phyloP scores from a whole-genome alignment of 2,888 invertebrate genomes.

The Mythimna lalbum region DNA sequence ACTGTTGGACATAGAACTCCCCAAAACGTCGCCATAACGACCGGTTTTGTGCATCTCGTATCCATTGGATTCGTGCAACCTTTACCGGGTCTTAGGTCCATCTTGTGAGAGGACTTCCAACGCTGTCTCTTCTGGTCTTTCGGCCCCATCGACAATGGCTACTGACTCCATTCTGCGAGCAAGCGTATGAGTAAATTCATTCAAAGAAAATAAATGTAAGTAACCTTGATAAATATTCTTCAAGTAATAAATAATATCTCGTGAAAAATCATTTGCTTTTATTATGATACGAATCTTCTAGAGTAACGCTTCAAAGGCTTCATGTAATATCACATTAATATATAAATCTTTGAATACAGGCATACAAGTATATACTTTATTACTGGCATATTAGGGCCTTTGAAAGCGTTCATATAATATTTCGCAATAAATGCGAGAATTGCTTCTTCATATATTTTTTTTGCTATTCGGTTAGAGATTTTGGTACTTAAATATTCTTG shows the following conservation, averaged over 20 bases:
- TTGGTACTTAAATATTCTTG: not conserved
- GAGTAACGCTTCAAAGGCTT: conserved; percentile 9
- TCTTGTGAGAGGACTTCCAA: too few relatives aligned
- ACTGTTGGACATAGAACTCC: too few relatives aligned
- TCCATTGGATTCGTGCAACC: too few relatives aligned
- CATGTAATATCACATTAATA: conserved; percentile 39
- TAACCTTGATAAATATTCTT: not conserved
- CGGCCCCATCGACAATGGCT: too few relatives aligned
- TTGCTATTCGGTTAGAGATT: conserved; percentile 1
- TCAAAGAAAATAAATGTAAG: not conserved
- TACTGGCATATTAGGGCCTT: conserved; percentile 20
- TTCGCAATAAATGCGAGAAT: conserved; percentile 1
- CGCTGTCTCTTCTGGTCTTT: too few relatives aligned
- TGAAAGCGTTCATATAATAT: not conserved
- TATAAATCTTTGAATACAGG: conserved; percentile 23
- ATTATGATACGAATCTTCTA: conserved; percentile 25
- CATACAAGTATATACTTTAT: conserved; percentile 17
- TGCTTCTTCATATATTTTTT: not conserved
- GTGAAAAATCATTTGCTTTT: conserved; percentile 20
- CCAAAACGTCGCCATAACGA: too few relatives aligned
- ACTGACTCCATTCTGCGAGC: too few relatives aligned
- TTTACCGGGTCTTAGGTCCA: too few relatives aligned
- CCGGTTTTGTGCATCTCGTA: too few relatives aligned
- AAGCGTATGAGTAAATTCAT: too few relatives aligned
- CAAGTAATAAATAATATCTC: not conserved